These are phyloP conservation scores for Myripristis jacobus DNA, from an alignment of 2,797 vertebrate genomes.

Conservation along the genomic window DNA sequence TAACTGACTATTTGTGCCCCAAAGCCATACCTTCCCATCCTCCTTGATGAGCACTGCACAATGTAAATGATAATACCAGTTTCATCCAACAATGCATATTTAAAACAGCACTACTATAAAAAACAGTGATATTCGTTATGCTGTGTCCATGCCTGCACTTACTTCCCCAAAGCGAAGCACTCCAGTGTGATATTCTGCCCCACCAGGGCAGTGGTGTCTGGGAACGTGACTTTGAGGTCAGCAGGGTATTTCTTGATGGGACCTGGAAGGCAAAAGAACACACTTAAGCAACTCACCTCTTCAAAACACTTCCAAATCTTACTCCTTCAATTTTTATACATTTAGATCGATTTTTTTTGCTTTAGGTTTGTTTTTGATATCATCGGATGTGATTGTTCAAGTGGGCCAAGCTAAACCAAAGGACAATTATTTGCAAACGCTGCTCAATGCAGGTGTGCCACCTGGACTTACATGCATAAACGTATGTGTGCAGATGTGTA, in stretches of 20 bases:
- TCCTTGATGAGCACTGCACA: too few species aligned
- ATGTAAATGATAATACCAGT: too few species aligned
- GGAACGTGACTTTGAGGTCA: slow-evolving; percentile 94
- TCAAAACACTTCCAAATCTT: not conserved
- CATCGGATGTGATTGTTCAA: not conserved
- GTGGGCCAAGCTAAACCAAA: not conserved
- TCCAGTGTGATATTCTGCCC: slow-evolving; percentile 95
- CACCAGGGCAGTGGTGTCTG: slow-evolving; percentile 87
- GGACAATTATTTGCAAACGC: not conserved
- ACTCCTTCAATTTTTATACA: too few species aligned
- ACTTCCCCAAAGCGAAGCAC: slow-evolving; percentile 99
- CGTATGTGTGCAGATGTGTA: too few species aligned
- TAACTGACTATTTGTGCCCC: too few species aligned
- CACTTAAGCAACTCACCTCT: slow-evolving; percentile 1
- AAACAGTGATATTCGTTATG: not conserved
- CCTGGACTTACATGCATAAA: too few species aligned
- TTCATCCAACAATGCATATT: not conserved
- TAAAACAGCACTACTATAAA: not conserved
- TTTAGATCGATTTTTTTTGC: too few species aligned
- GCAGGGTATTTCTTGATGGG: slow-evolving; percentile 91
- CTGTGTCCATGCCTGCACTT: slow-evolving; percentile 74
- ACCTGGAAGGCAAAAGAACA: slow-evolving; percentile 78
- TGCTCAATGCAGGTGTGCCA: not conserved
- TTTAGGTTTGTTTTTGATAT: not conserved
- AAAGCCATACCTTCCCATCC: too few species aligned